Conservation (phyloP, 2,113 vertebrate species). For the Octodon degus region DNA sequence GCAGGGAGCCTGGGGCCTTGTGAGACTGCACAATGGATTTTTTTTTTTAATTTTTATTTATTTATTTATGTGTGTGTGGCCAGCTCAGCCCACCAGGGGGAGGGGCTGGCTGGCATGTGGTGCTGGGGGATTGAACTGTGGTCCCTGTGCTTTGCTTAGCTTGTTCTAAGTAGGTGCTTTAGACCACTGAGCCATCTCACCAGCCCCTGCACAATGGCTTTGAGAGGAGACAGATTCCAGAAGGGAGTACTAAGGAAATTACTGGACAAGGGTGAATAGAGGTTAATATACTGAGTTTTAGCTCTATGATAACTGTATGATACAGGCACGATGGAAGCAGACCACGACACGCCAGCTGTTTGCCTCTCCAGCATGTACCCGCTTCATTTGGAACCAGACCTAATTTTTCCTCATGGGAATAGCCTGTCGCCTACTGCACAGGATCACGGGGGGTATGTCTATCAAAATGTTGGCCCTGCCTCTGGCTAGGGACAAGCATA, state of each 20-base stretch:
- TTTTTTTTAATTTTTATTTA: too few relatives aligned
- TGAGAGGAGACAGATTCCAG: not conserved
- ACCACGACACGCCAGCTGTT: fast-evolving
- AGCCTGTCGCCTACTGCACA: fast-evolving
- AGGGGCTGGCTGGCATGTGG: too few relatives aligned
- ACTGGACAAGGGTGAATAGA: not conserved
- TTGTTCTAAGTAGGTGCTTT: too few relatives aligned
- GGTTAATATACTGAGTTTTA: not conserved
- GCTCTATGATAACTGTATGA: not conserved
- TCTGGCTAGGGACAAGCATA: not conserved
- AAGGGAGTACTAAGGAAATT: not conserved
- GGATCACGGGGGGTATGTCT: not conserved
- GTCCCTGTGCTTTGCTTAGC: too few relatives aligned
- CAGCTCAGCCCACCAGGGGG: too few relatives aligned
- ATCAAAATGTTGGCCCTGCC: not conserved
- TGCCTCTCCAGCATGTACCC: not conserved
- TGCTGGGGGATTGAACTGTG: too few relatives aligned
- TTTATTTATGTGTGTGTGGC: too few relatives aligned
- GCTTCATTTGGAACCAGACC: not conserved
- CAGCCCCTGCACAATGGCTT: not conserved
- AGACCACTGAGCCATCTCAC: too few relatives aligned
- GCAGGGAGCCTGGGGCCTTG: not conserved
- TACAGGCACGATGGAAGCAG: not conserved
- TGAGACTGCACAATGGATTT: not conserved
- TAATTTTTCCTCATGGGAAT: not conserved